These are phyloP conservation scores for Urophycis tenuis DNA, from an alignment of 2,797 vertebrate species.

Conservation along the genomic window DNA sequence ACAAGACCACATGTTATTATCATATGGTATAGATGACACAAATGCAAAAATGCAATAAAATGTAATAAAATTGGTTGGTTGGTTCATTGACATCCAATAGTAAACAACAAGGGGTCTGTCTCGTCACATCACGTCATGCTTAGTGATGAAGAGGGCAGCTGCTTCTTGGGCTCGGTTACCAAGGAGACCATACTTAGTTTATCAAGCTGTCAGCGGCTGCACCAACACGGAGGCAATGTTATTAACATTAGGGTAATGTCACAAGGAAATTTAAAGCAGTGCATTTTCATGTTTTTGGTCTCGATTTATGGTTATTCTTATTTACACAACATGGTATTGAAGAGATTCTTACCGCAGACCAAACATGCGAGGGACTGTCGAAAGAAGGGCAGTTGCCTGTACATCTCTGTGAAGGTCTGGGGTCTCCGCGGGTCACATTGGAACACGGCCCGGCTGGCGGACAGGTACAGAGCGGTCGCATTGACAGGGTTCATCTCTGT, in stretches of 20 bases:
- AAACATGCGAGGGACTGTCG: conserved; percentile 90
- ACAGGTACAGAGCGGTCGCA: conserved; percentile 91
- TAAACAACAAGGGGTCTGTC: conserved; percentile 57
- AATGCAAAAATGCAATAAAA: no score
- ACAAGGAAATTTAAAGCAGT: neutral
- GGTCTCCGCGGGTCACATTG: conserved; percentile 89
- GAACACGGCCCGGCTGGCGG: conserved; percentile 92
- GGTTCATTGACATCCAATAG: conserved; percentile 50
- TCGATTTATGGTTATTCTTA: neutral
- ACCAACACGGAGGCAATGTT: conserved; percentile 15
- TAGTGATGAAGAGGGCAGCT: conserved; percentile 18
- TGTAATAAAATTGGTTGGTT: conserved; percentile 2
- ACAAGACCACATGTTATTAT: neutral
- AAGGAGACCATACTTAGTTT: conserved; percentile 52
- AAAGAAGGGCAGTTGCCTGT: conserved; percentile 88
- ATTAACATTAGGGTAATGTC: conserved; percentile 6
- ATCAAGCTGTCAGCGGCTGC: conserved; percentile 26
- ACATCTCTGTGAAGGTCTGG: conserved; percentile 83
- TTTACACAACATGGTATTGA: neutral
- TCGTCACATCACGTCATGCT: conserved; percentile 32
- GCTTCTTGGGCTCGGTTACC: conserved; percentile 55
- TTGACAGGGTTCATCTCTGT: conserved; percentile 93
- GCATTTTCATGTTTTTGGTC: neutral
- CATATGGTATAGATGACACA: neutral
- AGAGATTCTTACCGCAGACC: conserved; percentile 77